Percentiles rank a stretch among this genome's conserved stretches.
Evolutionary conservation across 2,113 vertebrate genomes (phyloP).

Genomic region (Eretmodus cyanostictus): DNA sequence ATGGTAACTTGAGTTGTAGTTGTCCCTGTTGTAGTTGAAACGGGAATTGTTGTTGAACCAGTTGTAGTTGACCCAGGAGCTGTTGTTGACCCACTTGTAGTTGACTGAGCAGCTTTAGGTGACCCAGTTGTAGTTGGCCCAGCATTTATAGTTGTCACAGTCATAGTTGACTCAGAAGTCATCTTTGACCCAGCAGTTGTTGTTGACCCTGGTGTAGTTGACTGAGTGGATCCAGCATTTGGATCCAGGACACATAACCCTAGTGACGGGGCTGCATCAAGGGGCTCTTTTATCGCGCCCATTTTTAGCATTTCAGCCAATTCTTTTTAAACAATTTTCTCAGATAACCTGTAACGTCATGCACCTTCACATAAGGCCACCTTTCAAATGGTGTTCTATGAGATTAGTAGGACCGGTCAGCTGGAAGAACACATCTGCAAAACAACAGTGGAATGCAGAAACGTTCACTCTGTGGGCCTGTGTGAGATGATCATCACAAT

Average conservation of each 20-base stretch:
- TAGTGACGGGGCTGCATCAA: not conserved
- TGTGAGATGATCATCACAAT: not conserved
- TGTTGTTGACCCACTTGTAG: not conserved
- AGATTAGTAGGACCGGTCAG: not conserved
- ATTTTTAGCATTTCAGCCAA: not conserved
- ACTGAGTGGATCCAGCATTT: not conserved
- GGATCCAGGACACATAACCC: not conserved
- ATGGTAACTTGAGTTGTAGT: not conserved
- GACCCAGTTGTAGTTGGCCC: not conserved
- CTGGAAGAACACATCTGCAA: not conserved
- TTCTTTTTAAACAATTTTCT: not conserved
- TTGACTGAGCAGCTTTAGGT: not conserved
- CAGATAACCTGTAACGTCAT: not conserved
- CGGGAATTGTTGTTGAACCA: not conserved
- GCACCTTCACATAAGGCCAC: not conserved
- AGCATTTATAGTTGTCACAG: not conserved
- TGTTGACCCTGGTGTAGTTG: not conserved
- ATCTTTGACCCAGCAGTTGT: not conserved
- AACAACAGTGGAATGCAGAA: not conserved
- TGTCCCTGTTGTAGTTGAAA: not conserved
- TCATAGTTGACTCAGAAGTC: not conserved
- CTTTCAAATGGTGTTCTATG: not conserved
- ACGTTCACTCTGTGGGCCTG: not conserved
- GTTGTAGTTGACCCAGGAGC: not conserved
- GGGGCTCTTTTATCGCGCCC: not conserved